A percentile compares a stretch with the other conserved stretches of the same genome.
Conservation (phyloP, 35 echinoderm and acorn worm genomes). For the Lytechinus pictus region DNA sequence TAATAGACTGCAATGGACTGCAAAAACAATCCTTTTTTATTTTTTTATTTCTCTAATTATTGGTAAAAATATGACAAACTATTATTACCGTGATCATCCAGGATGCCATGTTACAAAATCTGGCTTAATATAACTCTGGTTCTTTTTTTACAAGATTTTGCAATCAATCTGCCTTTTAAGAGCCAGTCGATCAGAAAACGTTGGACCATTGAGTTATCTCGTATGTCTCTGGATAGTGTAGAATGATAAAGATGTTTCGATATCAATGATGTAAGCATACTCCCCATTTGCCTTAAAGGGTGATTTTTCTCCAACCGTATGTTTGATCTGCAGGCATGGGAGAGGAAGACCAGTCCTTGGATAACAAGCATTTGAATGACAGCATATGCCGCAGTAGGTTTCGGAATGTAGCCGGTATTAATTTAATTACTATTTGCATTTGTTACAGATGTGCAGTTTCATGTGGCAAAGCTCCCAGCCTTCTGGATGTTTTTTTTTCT, state of each 20-base stretch:
- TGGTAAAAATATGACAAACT: not conserved
- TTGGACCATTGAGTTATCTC: not conserved
- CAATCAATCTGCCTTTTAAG: not conserved
- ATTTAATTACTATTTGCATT: not conserved
- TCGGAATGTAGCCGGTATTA: not conserved
- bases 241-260: constrained; percentile 12
- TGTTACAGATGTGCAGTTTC: not conserved
- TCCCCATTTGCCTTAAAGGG: not conserved
- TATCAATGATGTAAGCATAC: not conserved
- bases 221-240: not conserved
- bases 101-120: not conserved
- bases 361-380: not conserved
- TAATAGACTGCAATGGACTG: too few species aligned
- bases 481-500: not conserved
- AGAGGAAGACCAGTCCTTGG: not conserved
- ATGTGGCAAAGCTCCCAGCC: not conserved
- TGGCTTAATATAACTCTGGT: not conserved
- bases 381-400: not conserved
- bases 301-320: not conserved
- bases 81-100: not conserved
- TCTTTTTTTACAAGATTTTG: not conserved
- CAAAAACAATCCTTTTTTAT: too few species aligned
- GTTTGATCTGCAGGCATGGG: not conserved
- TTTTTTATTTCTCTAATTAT: not conserved
- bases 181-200: not conserved